Base-by-base conservation (phyloP, 2,888 invertebrate species). In the Podotricha telesiphe region DNA sequence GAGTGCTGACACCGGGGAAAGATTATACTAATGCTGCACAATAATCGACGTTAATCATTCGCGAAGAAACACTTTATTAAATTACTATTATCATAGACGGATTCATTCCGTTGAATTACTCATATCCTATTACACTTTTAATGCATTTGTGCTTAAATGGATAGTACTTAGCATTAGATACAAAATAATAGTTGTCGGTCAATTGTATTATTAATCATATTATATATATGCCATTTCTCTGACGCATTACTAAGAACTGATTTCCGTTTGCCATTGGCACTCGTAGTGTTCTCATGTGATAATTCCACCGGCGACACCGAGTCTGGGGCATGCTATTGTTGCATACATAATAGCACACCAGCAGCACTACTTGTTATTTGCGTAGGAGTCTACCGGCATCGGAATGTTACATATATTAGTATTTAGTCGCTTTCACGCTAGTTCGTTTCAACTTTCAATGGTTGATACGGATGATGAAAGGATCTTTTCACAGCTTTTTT, bases 301-400 rank as follows among this genome's bases (percentile, higher is more conserved):
- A 82, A 86, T 85, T 84, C 79, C 79, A 79, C 75, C 75, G 91
- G 91, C 91, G 91, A 87, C 91, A 82, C 80, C 78, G 80, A 80
- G 91, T 91, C 91, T 91, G 84, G 82, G 82, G 74, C 81, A 81
- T 77, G 81, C 81, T 77, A 87, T 88, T 89, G 82, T 77, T 85
- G 86, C 84, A 88, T 83, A 86, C 83, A 85, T 85, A 85, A 84
- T 85, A 86, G 82, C 79, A 67, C 69, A 71, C 74, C 72, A 68
- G 75, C 69, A 69, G 75, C 69, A 69, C 71, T 70, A 67, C 77
- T 74, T 64, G 80, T 73, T 74, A 76, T 77, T 79, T 79, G 82
- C 80, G 82, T 82, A 80, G 66, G 68, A 70, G 62, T 70, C 63
- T 17, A 42, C 56, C 51, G 45, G 22, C 34, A 68, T 48, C 28